Evolutionary conservation across 1,140 invertebrate genomes (phyloP), one percentile per base, ranked within the genome.

Genomic region (Lordiphosa collinella): DNA sequence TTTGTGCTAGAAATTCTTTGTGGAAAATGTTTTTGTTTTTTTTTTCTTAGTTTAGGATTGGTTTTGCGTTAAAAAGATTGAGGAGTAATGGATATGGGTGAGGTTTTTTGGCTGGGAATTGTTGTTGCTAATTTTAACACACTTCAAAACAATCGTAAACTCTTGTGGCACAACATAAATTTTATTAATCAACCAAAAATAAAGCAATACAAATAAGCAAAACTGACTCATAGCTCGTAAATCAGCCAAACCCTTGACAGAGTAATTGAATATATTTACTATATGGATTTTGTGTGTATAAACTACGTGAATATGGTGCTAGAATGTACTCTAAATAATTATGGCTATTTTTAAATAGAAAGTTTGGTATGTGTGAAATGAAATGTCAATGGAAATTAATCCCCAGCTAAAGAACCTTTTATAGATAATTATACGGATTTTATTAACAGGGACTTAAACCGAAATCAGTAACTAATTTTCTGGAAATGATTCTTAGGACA

Each of bases 41-140:
- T 37, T 36, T 32, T 6, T 29, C 36, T 53, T 47, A n/a, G 44
- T 48, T 58, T 38, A 14, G 34, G 12, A 63, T 78, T 74, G 76
- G 71, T 72, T 78, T 82, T 85, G 78, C 78, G 72, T 84, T 82
- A 73, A 82, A 84, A 73, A 82, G 78, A 53, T 14, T 14, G 34
- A 4, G 18, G 22, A 25, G 22, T 25, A 25, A 25, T 25, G 22
- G 25, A 29, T 8, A 29, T 29, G 48, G 47, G 32, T 55, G 50
- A 13, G 55, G n/a, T n/a, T n/a, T n/a, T n/a, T n/a, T n/a, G n/a
- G 22, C 4, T 22, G 18, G 18, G 18, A 22, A 5, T 51, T 52
- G 54, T 76, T 55, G 65, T 69, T 80, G 76, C 71, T 80, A 76
- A 84, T 76, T 82, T 34, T 29, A 49, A 49, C 36, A 72, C 69